Conservation (phyloP, 2,888 invertebrate genomes). For the Cylindroiulus punctatus region DNA sequence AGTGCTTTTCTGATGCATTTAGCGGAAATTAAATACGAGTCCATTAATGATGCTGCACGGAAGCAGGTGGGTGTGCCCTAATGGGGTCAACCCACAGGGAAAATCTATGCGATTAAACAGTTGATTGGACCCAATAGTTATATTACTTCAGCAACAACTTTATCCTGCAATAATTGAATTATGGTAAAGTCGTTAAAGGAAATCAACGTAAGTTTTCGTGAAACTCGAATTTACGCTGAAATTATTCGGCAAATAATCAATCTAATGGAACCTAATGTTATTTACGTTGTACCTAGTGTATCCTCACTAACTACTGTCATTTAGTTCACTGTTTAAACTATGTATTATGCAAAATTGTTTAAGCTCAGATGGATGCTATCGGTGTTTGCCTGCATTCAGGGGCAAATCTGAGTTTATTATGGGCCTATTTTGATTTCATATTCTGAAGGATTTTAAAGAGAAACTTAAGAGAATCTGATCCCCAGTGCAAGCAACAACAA, state of each 20-base stretch:
- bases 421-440: background rate
- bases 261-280: background rate
- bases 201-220: background rate
- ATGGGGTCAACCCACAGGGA: background rate
- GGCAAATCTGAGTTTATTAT: too few relatives aligned
- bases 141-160: background rate
- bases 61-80: background rate
- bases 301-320: background rate
- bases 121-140: background rate
- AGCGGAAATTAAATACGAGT: constrained; percentile 24
- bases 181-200: background rate
- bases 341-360: too few relatives aligned
- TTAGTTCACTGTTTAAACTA: too few relatives aligned
- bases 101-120: background rate
- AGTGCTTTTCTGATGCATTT: constrained; percentile 14
- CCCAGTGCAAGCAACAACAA: too few relatives aligned
- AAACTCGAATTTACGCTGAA: background rate
- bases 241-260: background rate
- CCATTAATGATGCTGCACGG: background rate
- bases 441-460: too few relatives aligned
- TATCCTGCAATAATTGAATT: background rate
- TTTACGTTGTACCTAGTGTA: background rate
- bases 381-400: background rate
- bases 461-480: too few relatives aligned
- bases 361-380: background rate